These are phyloP conservation scores for Phenganax stokvisi DNA, from an alignment of 92 coral and sea anemone species.

Conservation along the genomic window DNA sequence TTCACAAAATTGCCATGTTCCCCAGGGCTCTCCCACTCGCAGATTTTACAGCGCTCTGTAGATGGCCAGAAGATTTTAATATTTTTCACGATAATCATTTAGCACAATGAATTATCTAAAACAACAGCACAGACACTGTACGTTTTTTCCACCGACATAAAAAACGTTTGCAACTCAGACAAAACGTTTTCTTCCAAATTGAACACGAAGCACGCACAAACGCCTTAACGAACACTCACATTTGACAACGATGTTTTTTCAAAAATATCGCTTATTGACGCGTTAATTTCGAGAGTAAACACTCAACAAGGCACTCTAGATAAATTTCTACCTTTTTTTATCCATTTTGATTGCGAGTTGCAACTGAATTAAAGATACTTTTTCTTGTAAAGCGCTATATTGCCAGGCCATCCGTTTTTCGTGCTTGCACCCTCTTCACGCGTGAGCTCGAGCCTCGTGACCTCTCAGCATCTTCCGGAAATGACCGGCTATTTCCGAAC, in stretches of 20 bases:
- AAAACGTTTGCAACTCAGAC: conserved; percentile 2
- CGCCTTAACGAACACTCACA: conserved; percentile 14
- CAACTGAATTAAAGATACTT: conserved; percentile 37
- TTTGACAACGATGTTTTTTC: neutral
- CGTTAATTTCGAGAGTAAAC: neutral
- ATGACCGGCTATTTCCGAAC: no score
- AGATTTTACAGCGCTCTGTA: no score
- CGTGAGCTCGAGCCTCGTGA: neutral
- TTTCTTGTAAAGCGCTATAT: conserved; percentile 42
- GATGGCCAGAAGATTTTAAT: no score
- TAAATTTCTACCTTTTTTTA: conserved; percentile 33
- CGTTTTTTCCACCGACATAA: no score
- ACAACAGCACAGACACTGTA: neutral
- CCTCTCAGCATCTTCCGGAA: no score
- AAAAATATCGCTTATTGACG: neutral
- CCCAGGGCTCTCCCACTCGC: no score
- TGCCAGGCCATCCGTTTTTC: conserved; percentile 51
- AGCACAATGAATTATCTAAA: neutral
- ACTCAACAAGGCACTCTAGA: neutral
- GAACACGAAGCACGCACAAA: conserved; percentile 26
- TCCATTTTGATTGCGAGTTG: conserved; percentile 38
- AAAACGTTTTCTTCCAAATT: conserved; percentile 1
- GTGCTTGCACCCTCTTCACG: conserved; percentile 19
- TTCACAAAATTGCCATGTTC: no score
- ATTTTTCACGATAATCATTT: no score